Conservation (phyloP, 2,888 invertebrate genomes). For the Caenorhabditis sinica region DNA sequence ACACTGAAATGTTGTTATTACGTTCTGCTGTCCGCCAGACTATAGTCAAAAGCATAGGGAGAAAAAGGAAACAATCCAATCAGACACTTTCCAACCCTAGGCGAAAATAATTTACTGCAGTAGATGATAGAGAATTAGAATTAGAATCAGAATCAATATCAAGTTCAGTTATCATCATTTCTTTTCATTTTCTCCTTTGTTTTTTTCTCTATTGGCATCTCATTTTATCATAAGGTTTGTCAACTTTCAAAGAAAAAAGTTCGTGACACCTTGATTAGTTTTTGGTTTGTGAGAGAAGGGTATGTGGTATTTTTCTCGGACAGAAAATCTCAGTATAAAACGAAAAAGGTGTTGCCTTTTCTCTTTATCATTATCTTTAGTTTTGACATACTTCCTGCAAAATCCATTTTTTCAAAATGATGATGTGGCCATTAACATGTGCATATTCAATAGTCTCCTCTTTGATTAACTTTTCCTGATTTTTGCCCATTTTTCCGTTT, state of each 20-base stretch:
- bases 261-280: background rate
- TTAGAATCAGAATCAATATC: background rate
- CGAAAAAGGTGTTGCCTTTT: too few relatives aligned
- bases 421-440: too few relatives aligned
- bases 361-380: too few relatives aligned
- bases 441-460: too few relatives aligned
- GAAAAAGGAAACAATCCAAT: conserved; percentile 28
- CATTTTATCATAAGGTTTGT: background rate
- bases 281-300: background rate
- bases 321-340: too few relatives aligned
- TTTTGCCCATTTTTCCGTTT: background rate
- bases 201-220: background rate
- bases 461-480: too few relatives aligned
- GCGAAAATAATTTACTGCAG: background rate
- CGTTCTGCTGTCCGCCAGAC: conserved; percentile 3
- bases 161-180: conserved; percentile 5
- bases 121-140: background rate
- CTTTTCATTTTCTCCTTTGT: background rate
- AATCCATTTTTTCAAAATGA: too few relatives aligned
- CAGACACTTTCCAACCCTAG: background rate
- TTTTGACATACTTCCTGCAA: too few relatives aligned
- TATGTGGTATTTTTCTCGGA: too few relatives aligned
- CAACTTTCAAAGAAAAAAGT: background rate
- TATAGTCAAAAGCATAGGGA: conserved; percentile 14
- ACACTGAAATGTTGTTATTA: conserved; percentile 15